Conservation (phyloP, 2,113 vertebrate species). For the Nettapus auritus region DNA sequence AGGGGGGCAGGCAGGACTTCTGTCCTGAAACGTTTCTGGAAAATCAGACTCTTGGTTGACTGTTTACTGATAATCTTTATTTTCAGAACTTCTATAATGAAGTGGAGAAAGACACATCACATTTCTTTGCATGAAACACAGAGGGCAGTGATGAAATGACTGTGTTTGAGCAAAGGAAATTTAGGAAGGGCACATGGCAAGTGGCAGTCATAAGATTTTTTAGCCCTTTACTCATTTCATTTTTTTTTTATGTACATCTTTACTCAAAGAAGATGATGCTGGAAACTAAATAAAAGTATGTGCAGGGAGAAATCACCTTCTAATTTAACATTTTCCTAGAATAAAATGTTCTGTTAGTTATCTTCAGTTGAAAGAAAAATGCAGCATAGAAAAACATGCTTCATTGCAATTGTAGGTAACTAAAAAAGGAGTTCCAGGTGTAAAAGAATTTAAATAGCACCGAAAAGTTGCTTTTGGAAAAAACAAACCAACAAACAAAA, state of each 20-base stretch:
- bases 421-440: background rate
- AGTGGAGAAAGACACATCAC: background rate
- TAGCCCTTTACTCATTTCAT: background rate
- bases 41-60: background rate
- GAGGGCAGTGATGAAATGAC: background rate
- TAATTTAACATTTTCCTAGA: background rate
- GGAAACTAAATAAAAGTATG: background rate
- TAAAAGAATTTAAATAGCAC: background rate
- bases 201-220: background rate
- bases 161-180: background rate
- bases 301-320: background rate
- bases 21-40: background rate
- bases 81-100: background rate
- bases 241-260: background rate
- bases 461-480: background rate
- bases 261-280: background rate
- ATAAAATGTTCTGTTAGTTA: background rate
- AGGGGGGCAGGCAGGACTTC: background rate
- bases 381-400: accelerated
- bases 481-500: background rate
- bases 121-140: background rate
- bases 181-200: background rate
- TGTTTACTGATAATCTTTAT: background rate
- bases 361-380: background rate
- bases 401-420: background rate